These are phyloP conservation scores for Brachionus calyciflorus DNA, from an alignment of 1,140 invertebrate species.

Conservation along the genomic window DNA sequence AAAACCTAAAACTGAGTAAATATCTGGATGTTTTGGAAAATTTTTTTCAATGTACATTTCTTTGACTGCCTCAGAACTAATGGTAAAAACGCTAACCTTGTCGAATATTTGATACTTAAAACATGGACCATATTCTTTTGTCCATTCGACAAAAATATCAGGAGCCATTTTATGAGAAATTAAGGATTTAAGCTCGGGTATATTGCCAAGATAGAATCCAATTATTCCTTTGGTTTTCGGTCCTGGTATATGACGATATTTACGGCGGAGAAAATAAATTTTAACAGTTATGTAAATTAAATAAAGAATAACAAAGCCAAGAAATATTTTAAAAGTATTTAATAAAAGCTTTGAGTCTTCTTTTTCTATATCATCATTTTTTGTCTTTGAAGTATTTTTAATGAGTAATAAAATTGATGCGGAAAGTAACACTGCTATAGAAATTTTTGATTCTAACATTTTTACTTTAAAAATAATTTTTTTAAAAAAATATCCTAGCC, in stretches of 20 bases:
- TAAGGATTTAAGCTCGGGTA: background rate
- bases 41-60: conserved; percentile 21
- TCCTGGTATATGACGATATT: conserved; percentile 26
- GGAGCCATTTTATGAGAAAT: conserved; percentile 8
- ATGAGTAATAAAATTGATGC: no score
- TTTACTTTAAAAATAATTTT: no score
- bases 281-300: background rate
- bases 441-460: no score
- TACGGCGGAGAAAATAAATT: background rate
- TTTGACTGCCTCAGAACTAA: conserved; percentile 16
- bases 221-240: conserved; percentile 8
- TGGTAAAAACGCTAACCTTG: conserved; percentile 12
- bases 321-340: no score
- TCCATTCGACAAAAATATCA: background rate
- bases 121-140: conserved; percentile 8
- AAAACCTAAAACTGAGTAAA: conserved; percentile 7
- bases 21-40: conserved; percentile 18
- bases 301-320: no score
- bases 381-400: no score
- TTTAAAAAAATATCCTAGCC: no score
- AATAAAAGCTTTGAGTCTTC: no score
- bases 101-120: conserved; percentile 43
- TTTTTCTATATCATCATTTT: no score
- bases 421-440: no score
- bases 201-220: conserved; percentile 34